Conservation (phyloP, 2,113 vertebrate genomes). For the Paramormyrops kingsleyae region DNA sequence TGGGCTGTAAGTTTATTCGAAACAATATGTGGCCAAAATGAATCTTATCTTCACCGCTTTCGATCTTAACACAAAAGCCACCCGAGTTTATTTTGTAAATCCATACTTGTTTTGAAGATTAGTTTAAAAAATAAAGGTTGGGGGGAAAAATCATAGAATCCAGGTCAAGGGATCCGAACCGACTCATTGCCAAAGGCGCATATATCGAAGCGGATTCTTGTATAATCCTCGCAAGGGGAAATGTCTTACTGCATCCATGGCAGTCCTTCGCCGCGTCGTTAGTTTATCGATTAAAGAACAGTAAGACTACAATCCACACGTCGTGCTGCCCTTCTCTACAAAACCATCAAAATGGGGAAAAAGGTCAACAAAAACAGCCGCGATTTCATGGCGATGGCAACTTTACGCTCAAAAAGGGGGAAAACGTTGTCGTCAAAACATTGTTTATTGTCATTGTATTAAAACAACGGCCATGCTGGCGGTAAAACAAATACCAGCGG, state of each 20-base stretch:
- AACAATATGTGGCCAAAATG: constrained; percentile 37
- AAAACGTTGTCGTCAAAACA: constrained; percentile 11
- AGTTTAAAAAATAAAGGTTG: constrained; percentile 17
- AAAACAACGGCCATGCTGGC: constrained; percentile 13
- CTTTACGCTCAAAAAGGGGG: not conserved
- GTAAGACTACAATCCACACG: constrained; percentile 50
- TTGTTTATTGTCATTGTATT: constrained; percentile 6
- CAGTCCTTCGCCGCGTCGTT: constrained; percentile 39
- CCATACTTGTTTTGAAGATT: constrained; percentile 44
- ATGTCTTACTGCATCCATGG: constrained; percentile 45
- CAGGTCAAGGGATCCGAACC: constrained; percentile 56
- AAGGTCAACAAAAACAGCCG: constrained; percentile 14
- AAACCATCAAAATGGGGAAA: constrained; percentile 37
- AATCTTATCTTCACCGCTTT: constrained; percentile 47
- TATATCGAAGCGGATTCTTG: constrained; percentile 44
- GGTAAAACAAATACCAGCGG: constrained; percentile 29
- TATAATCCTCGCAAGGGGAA: constrained; percentile 40
- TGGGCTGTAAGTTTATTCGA: constrained; percentile 12
- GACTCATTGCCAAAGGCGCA: constrained; percentile 44
- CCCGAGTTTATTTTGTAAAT: constrained; percentile 48
- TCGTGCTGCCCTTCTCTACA: constrained; percentile 19
- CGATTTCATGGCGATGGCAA: constrained; percentile 15
- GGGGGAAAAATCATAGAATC: constrained; percentile 42
- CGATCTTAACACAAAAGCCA: constrained; percentile 22
- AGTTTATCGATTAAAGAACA: constrained; percentile 45